Evolutionary conservation across 1,140 invertebrate genomes (phyloP).

Genomic region (Lepidotrigona ventralis): DNA sequence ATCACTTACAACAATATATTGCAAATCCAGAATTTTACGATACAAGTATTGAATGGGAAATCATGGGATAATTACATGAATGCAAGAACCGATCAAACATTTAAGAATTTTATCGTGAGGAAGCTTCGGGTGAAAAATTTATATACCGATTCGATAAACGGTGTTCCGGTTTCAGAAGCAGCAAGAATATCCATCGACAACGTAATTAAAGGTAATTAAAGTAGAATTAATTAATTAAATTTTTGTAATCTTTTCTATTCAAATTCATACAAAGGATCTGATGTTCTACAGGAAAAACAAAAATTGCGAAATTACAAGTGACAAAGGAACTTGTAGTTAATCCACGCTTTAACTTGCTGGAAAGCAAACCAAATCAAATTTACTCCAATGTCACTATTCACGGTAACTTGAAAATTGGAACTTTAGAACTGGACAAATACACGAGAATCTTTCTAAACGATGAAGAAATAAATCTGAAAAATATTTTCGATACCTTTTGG

Average conservation of each 20-base stretch:
- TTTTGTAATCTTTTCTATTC: neutral
- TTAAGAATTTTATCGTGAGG: slow-evolving; percentile 54
- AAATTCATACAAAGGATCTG: neutral
- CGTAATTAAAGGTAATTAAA: slow-evolving; percentile 63
- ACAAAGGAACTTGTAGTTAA: slow-evolving; percentile 54
- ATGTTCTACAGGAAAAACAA: slow-evolving; percentile 55
- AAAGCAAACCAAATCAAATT: slow-evolving; percentile 43
- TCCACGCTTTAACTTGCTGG: neutral
- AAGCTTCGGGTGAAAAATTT: slow-evolving; percentile 60
- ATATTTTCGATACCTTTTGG: slow-evolving; percentile 56
- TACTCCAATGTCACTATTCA: slow-evolving; percentile 57
- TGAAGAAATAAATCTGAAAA: slow-evolving; percentile 9
- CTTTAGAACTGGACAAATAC: slow-evolving; percentile 32
- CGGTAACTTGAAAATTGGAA: slow-evolving; percentile 47
- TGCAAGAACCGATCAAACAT: slow-evolving; percentile 64
- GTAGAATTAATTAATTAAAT: neutral
- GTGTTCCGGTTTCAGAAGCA: slow-evolving; percentile 63
- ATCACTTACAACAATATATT: slow-evolving; percentile 56
- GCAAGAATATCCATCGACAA: slow-evolving; percentile 70
- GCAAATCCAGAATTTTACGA: slow-evolving; percentile 51
- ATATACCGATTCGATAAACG: slow-evolving; percentile 65
- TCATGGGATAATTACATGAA: slow-evolving; percentile 64
- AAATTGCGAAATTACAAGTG: slow-evolving; percentile 54
- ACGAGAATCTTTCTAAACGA: slow-evolving; percentile 26
- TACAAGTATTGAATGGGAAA: slow-evolving; percentile 60